Base-by-base conservation (phyloP, 2,113 vertebrate species). In the Spheniscus mendiculus region DNA sequence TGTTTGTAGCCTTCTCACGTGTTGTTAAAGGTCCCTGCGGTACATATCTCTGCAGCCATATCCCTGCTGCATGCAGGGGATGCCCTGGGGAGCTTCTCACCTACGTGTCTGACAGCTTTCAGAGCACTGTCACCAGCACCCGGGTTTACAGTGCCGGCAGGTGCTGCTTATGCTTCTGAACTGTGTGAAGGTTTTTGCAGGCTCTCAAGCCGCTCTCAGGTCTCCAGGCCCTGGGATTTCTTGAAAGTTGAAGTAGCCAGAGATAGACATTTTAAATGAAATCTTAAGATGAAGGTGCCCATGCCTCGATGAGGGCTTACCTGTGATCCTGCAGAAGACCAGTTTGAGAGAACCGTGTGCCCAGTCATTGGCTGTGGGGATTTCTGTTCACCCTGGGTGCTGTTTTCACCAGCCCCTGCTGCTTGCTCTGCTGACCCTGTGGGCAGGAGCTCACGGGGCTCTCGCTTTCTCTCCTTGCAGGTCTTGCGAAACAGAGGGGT, bases 401-500 rank as follows among this genome's bases (percentile, higher is more conserved):
- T 90, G n/a, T 69, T 88, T 30, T 52, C 34, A 67, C 15, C 47
- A 50, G n/a, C 21, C 17, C 3, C 20, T 53, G 44, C 73, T 69
- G 34, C 40, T 86, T 87, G 26, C 38, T 23, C 29, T 53, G 66
- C 45, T 80, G 30, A 12, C 32, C 19, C 36, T 38, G 61, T 13
- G 61, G 44, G 15, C 78, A 90, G 76, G 34, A 87, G 56, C 85
- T 96, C 47, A 96, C 2, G 20, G 42, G 14, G 27, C 20, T 96
- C 70, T 85, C 2, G 1, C 42, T 91, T 78, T 84, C 36, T 86
- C 38, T 83, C n/a, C 32, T 56, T 44, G n/a, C 74, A 99, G 99
- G 99, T 99, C 97, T 98, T 99, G 98, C 98, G 99, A 97, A 99
- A 99, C 98, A 99, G 99, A 93, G 99, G 99, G 2, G 99, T 99